Conservation (phyloP, 2,888 invertebrate genomes). For the Drosophila recens region DNA sequence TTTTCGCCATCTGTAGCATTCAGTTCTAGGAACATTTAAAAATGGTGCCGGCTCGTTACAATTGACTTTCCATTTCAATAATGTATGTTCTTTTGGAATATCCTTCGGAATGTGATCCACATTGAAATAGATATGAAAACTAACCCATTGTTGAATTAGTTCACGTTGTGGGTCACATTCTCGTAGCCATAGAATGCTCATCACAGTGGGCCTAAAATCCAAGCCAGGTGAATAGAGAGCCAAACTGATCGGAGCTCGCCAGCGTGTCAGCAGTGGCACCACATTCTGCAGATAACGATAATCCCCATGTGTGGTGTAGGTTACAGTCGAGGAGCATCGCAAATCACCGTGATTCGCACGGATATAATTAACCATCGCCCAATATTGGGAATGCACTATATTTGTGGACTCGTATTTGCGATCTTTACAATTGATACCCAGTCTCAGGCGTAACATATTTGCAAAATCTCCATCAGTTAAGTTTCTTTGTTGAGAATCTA, state of each 20-base stretch:
- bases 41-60: constrained; percentile 58
- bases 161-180: constrained; percentile 86
- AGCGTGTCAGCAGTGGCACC: constrained; percentile 87
- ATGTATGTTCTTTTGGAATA: constrained; percentile 48
- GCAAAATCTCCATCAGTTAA: not conserved
- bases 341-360: constrained; percentile 37
- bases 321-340: constrained; percentile 32
- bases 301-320: constrained; percentile 58
- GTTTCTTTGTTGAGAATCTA: not conserved
- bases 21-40: not conserved
- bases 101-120: constrained; percentile 86
- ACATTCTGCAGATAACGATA: constrained; percentile 52
- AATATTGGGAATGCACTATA: constrained; percentile 17
- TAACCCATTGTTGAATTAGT: constrained; percentile 87
- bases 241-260: constrained; percentile 89
- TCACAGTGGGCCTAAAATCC: constrained; percentile 87
- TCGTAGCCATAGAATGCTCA: constrained; percentile 87
- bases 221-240: constrained; percentile 88
- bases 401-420: not conserved
- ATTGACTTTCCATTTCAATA: constrained; percentile 43
- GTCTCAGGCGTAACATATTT: not conserved
- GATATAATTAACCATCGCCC: constrained; percentile 52
- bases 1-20: constrained; percentile 86
- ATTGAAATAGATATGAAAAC: constrained; percentile 88
- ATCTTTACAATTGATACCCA: constrained; percentile 78